phyloP scores from a whole-genome alignment of 1,140 invertebrate genomes.

The Zaprionus taronus region DNA sequence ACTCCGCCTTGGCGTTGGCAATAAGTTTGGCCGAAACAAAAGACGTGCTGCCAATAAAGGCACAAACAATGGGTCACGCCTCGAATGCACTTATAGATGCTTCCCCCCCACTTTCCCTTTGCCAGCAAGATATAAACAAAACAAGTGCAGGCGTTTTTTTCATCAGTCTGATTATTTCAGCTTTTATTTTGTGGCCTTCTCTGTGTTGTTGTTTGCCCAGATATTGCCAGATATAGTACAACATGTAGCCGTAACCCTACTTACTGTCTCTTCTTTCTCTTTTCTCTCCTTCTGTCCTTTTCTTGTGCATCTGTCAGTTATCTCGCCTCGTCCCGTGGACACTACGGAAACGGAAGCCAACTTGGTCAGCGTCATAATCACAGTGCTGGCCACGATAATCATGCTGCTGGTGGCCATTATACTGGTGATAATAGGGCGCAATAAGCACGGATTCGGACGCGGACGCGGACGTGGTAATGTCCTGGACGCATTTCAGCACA shows the following conservation, averaged over 20 bases:
- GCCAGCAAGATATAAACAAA: not conserved
- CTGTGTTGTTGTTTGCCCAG: constrained; percentile 7
- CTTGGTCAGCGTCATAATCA: constrained; percentile 91
- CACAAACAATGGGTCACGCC: constrained; percentile 39
- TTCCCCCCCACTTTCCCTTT: too few species aligned
- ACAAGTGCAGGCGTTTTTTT: constrained; percentile 19
- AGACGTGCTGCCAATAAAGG: constrained; percentile 33
- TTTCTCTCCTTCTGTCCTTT: constrained; percentile 15
- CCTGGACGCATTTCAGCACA: constrained; percentile 83
- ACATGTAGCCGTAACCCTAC: constrained; percentile 6
- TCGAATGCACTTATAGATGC: constrained; percentile 10
- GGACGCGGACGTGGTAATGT: constrained; percentile 86
- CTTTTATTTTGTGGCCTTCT: constrained; percentile 10
- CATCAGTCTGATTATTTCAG: constrained; percentile 15
- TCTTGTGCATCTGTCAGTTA: constrained; percentile 55
- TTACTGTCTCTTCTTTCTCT: not conserved
- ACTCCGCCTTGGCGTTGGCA: constrained; percentile 22
- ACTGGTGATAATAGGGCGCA: constrained; percentile 89
- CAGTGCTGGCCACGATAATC: constrained; percentile 90
- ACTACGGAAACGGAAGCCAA: constrained; percentile 86
- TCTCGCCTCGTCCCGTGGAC: constrained; percentile 83
- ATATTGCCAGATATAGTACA: constrained; percentile 5
- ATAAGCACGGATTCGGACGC: constrained; percentile 87
- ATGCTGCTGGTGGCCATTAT: constrained; percentile 89
- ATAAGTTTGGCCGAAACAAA: constrained; percentile 42